Base-by-base conservation (phyloP, 1,140 invertebrate genomes). In the Sinonovacula constricta region DNA sequence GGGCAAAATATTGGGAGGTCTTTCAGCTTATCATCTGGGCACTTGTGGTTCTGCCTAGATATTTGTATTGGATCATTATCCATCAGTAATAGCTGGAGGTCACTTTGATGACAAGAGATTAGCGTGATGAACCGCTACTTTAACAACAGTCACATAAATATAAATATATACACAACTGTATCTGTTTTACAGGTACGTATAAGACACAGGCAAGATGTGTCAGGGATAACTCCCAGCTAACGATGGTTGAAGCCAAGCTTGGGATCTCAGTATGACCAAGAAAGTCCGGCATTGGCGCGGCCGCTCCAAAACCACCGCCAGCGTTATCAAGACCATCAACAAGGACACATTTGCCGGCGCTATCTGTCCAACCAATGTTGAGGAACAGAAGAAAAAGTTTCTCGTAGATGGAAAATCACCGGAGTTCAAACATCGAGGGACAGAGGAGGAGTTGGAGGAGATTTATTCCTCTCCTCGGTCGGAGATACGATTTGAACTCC, bases 331-430 rank as follows among this genome's bases (percentile, higher is more conserved):
- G 59, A 34, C 75, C 39, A 59, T 78, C 22, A 78, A 70, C 34
- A 78, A 70, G 22, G 75, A 78, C 67, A 78, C 39, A 18, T 84
- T 84, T 65, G 77, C 83, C 5, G 63, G 68, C 36, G 81, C 83
- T 45, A 84, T 84, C 12, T 84, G 83, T 69, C 83, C 88, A 49
- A 75, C 83, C n/a, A 90, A 90, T 74, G 57, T 89, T 15, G 79
- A 86, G 54, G 86, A 88, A 57, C 83, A 89, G 71, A 88, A 89
- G 54, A 77, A 88, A 60, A 62, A 80, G 15, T 89, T 90, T 80
- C 81, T 89, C 5, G 81, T 80, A 28, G 75, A 83, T 74, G 88
- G 87, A 1, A 86, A 84, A 54, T 63, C 81, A 7, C 87, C 87
- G 28, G 75, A 87, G 57, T 89, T 90, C 82, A 63, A 80, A 36